phyloP scores from a whole-genome alignment of 1,140 invertebrate genomes.

The Heliconius nattereri region DNA sequence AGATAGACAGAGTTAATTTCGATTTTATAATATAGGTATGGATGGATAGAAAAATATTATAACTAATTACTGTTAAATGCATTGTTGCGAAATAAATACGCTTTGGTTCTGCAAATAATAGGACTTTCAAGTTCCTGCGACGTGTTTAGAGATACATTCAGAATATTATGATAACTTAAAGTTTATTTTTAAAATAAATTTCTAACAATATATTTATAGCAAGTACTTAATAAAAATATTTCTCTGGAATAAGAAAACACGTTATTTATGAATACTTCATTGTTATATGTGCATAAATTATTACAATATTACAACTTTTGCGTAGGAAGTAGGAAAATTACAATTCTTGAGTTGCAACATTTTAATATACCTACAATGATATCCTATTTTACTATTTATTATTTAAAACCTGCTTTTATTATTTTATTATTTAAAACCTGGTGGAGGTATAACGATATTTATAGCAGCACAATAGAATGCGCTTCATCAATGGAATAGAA shows the following conservation, averaged over 20 bases:
- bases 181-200: too few relatives aligned
- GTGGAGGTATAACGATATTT: constrained; percentile 2
- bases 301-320: not conserved
- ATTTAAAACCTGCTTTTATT: too few relatives aligned
- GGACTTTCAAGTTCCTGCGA: not conserved
- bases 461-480: constrained; percentile 32
- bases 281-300: not conserved
- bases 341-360: not conserved
- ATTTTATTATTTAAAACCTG: too few relatives aligned
- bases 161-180: not conserved
- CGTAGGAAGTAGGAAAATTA: not conserved
- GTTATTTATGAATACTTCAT: too few relatives aligned
- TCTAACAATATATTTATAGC: too few relatives aligned
- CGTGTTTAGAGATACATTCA: not conserved
- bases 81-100: too few relatives aligned
- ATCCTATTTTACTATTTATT: too few relatives aligned
- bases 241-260: too few relatives aligned
- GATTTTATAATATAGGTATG: too few relatives aligned
- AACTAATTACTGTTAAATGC: not conserved
- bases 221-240: too few relatives aligned
- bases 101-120: not conserved
- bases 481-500: constrained; percentile 43
- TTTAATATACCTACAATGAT: not conserved
- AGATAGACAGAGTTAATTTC: too few relatives aligned
- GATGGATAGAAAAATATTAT: too few relatives aligned